A percentile compares a stretch with the other conserved stretches of the same genome.
Evolutionary conservation across 2,797 vertebrate species (phyloP).

Genomic region (Pipistrellus nathusii): DNA sequence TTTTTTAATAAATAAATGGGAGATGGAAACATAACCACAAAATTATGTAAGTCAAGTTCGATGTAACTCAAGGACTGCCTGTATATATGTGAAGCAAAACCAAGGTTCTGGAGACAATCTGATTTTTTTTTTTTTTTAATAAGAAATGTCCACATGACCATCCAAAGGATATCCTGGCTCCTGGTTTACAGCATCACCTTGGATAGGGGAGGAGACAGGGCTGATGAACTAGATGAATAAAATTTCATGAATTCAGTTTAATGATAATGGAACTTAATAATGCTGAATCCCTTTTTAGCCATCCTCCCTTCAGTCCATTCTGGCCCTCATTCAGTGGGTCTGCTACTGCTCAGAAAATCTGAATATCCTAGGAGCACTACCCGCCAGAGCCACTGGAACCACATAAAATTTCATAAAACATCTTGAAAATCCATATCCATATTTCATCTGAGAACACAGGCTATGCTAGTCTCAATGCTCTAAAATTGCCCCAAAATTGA

Average conservation of each 20-base stretch:
- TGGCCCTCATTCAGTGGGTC: background rate
- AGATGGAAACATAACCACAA: no score
- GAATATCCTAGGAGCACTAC: background rate
- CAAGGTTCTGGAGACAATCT: background rate
- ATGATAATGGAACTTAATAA: background rate
- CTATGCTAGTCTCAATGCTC: background rate
- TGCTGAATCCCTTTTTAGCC: background rate
- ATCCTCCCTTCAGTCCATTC: background rate
- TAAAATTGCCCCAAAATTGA: background rate
- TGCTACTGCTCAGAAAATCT: background rate
- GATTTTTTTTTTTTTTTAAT: background rate
- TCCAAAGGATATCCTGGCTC: background rate
- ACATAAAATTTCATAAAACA: conserved; percentile 32
- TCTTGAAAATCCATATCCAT: background rate
- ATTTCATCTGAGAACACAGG: background rate
- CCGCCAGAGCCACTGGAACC: background rate
- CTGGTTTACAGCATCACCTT: background rate
- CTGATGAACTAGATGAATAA: background rate
- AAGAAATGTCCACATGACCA: background rate
- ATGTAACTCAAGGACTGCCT: no score
- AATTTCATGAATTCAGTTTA: background rate
- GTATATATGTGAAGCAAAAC: background rate
- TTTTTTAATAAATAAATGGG: no score
- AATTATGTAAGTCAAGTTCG: no score
- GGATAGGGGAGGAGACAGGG: background rate